Conservation (phyloP, 2,797 vertebrate genomes). For the Antrozous pallidus region DNA sequence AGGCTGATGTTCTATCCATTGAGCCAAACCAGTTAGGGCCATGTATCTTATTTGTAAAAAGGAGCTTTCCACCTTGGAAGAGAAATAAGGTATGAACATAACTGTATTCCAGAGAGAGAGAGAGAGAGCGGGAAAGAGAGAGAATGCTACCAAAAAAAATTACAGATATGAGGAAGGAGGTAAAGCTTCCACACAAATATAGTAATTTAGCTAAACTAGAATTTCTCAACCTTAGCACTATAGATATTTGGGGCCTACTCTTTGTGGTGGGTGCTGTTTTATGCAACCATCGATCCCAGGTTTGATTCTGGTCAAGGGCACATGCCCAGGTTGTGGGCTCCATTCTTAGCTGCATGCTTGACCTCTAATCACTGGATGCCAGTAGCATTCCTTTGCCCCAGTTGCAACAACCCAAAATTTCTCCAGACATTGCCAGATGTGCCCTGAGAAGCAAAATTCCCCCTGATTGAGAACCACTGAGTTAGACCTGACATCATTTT, state of each 20-base stretch:
- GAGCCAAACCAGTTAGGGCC: no score
- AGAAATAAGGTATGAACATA: neutral
- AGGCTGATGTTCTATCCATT: no score
- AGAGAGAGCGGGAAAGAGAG: neutral
- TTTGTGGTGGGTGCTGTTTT: neutral
- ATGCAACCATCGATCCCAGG: no score
- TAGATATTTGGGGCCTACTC: neutral
- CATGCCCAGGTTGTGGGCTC: no score
- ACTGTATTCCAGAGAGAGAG: neutral
- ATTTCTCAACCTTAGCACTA: neutral
- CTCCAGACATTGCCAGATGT: neutral
- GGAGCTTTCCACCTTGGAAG: neutral
- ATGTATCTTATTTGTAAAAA: neutral
- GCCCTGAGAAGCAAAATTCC: neutral
- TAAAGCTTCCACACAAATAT: neutral
- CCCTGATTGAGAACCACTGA: constrained; percentile 26
- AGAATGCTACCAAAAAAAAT: neutral
- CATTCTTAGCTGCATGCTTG: neutral
- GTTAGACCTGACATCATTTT: neutral
- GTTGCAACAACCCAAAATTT: constrained; percentile 13
- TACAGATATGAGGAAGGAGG: neutral
- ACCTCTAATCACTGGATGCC: neutral
- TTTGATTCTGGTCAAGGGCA: no score
- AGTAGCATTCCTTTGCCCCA: neutral
- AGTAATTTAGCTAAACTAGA: neutral